These are phyloP conservation scores for Agonum fuliginosum DNA, from an alignment of 2,888 invertebrate species.

Conservation along the genomic window DNA sequence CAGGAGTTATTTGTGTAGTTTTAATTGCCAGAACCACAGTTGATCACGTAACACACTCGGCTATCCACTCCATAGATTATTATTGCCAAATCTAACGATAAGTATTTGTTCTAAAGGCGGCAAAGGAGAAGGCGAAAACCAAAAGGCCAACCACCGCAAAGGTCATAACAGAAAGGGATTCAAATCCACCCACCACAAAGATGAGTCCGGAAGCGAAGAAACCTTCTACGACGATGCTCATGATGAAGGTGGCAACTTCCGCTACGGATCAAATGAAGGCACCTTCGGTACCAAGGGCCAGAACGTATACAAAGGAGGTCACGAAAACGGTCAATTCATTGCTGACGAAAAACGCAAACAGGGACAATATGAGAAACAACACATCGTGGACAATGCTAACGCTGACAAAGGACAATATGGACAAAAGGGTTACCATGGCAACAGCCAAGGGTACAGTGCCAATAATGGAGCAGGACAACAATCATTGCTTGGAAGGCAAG, in stretches of 20 bases:
- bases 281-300: constrained; percentile 77
- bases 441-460: constrained; percentile 76
- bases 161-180: constrained; percentile 81
- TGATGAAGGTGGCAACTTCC: constrained; percentile 78
- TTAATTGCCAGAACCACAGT: too few species aligned
- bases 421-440: constrained; percentile 77
- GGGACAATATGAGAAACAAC: constrained; percentile 76
- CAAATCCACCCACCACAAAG: constrained; percentile 80
- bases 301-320: constrained; percentile 77
- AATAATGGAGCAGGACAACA: constrained; percentile 79
- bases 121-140: constrained; percentile 75
- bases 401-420: constrained; percentile 78
- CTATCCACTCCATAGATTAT: not conserved
- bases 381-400: constrained; percentile 77
- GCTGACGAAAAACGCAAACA: constrained; percentile 77
- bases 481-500: constrained; percentile 78
- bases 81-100: not conserved
- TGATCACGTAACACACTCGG: too few species aligned
- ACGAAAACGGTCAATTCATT: constrained; percentile 77
- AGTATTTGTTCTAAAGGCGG: constrained; percentile 68
- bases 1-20: too few species aligned
- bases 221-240: constrained; percentile 80
- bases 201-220: constrained; percentile 80
- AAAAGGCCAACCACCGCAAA: constrained; percentile 78
- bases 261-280: constrained; percentile 76